Percentiles rank a stretch among this genome's conserved stretches.
Conservation (phyloP, 35 echinoderm and acorn worm species). For the Lytechinus pictus region DNA sequence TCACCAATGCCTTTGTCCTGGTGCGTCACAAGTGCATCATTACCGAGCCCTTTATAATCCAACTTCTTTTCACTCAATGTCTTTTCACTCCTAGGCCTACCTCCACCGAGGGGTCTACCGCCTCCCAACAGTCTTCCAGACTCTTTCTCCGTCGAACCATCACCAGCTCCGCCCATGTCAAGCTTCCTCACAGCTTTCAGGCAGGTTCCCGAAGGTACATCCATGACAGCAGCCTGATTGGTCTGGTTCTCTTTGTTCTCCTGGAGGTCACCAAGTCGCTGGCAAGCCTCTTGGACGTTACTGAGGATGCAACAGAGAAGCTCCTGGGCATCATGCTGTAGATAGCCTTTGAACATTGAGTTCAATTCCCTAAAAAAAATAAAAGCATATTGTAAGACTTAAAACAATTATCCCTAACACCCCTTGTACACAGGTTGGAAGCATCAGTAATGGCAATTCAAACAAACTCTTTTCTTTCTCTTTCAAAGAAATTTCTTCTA, state of each 20-base stretch:
- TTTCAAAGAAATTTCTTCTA: neutral
- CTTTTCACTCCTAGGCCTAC: neutral
- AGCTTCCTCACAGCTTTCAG: neutral
- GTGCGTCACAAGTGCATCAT: neutral
- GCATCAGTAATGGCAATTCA: neutral
- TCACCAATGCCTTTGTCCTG: neutral
- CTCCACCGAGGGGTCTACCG: conserved; percentile 32
- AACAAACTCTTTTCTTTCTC: neutral
- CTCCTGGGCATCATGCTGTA: conserved; percentile 98
- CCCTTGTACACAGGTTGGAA: neutral
- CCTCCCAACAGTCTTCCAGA: conserved; percentile 9
- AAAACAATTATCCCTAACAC: neutral
- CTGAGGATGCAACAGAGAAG: conserved; percentile 89
- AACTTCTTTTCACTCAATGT: neutral
- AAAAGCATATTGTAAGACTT: neutral
- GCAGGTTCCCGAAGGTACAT: neutral
- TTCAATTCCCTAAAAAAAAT: conserved; percentile 73
- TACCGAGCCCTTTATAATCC: neutral
- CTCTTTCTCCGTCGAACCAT: neutral
- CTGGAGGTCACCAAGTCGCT: conserved; percentile 53
- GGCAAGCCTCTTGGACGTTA: conserved; percentile 75
- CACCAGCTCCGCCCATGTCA: neutral
- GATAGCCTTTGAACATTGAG: conserved; percentile 97
- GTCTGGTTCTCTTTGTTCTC: neutral
- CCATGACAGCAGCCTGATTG: neutral